Percentiles rank a stretch among this genome's conserved stretches.
Evolutionary conservation across 2,888 invertebrate species (phyloP).

Genomic region (Hydriomena furcata): DNA sequence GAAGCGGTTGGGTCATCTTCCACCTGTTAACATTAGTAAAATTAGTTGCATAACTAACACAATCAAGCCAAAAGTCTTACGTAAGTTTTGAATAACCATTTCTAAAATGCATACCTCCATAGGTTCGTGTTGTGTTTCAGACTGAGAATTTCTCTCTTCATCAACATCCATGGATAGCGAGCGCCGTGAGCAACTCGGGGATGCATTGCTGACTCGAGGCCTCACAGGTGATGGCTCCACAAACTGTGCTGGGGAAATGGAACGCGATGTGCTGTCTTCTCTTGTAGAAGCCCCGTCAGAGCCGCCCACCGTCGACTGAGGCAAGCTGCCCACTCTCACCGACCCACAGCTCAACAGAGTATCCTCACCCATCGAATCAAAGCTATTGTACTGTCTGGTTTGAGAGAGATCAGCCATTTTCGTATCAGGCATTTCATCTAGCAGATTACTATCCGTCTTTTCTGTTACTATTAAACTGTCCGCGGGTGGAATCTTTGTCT

Average conservation of each 20-base stretch:
- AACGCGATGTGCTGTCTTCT: slow-evolving; percentile 74
- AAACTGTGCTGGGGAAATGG: slow-evolving; percentile 77
- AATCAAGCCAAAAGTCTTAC: slow-evolving; percentile 11
- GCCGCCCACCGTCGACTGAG: slow-evolving; percentile 63
- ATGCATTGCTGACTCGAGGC: slow-evolving; percentile 63
- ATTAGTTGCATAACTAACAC: slow-evolving; percentile 17
- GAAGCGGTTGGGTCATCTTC: slow-evolving; percentile 78
- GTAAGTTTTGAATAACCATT: slow-evolving; percentile 7
- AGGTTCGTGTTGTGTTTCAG: slow-evolving; percentile 68
- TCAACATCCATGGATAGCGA: slow-evolving; percentile 79
- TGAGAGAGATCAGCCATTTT: slow-evolving; percentile 81
- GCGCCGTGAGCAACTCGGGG: slow-evolving; percentile 75
- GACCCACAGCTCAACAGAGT: slow-evolving; percentile 74
- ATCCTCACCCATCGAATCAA: slow-evolving; percentile 79
- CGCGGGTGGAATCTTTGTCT: slow-evolving; percentile 71
- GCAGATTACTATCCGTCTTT: slow-evolving; percentile 72
- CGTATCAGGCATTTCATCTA: slow-evolving; percentile 79
- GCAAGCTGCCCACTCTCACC: slow-evolving; percentile 67
- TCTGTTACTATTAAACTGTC: slow-evolving; percentile 78
- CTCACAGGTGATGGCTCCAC: slow-evolving; percentile 72
- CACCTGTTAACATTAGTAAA: slow-evolving; percentile 47
- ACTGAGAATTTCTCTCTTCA: slow-evolving; percentile 75
- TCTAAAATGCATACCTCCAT: slow-evolving; percentile 62
- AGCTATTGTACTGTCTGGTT: slow-evolving; percentile 76
- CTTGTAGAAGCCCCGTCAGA: slow-evolving; percentile 65